Evolutionary conservation across 2,797 vertebrate genomes (phyloP), one percentile per base, ranked within the genome.

Genomic region (Sebastes matsubarae): DNA sequence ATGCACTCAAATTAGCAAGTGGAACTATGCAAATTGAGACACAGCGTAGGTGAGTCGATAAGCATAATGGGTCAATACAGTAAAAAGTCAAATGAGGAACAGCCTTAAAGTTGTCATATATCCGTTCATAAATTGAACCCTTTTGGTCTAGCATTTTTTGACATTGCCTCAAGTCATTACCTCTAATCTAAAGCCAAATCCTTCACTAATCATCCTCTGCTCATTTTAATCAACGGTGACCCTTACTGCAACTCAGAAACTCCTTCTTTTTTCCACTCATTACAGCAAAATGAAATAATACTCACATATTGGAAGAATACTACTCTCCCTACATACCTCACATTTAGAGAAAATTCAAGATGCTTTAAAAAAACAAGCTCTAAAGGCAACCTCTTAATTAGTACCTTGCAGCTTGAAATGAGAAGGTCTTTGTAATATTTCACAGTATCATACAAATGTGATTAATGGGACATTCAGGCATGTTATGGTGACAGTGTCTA

Each of bases 21-120:
- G 38, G 16, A 46, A 46, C 0, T 8, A 46, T 0, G 6, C 1
- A 46, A 18, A 46, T 3, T 46, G 42, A 46, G 3, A 46, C 6
- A 46, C 14, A 46, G 14, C 16, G 16, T 46, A 46, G 42, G 0
- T 46, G 42, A 46, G 16, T 46, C 42, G 16, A 46, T 18, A 0
- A 18, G 42, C 42, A 46, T 46, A 57, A 25, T 58, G 55, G 5
- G 55, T 55, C 24, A 24, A 24, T 24, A 5, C 10, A 25, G 22
- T 25, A 0, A 25, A 12, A 57, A 57, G 12, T 6, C 2, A 25
- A 58, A 14, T 58, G 55, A 58, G 12, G 24, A 57, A 8, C 0
- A 14, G 55, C 8, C 55, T 24, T n/a, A 13, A 57, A 57, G 22
- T 12, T 52, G 50, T 20, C 50, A 8, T 42, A 42, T 50, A 18